Percentiles rank a stretch among this genome's conserved stretches.
These are phyloP conservation scores for Phenganax stokvisi DNA, from an alignment of 92 coral and sea anemone species.

Conservation along the genomic window DNA sequence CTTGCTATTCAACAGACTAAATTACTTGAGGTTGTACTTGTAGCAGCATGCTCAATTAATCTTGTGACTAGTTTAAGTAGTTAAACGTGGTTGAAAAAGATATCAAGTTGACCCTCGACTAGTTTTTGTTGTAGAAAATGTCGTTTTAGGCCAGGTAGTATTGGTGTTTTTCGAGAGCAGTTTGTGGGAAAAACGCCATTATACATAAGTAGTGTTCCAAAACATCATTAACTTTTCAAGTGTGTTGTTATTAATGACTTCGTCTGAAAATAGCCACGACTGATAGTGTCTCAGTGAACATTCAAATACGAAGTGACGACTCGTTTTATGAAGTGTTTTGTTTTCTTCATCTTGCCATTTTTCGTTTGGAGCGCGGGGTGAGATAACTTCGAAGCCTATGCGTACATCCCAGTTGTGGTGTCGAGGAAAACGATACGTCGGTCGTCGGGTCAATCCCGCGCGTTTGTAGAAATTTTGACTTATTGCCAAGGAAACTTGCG, in stretches of 20 bases:
- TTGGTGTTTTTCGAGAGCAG: neutral
- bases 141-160: neutral
- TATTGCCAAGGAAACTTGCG: constrained; percentile 1
- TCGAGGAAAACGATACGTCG: neutral
- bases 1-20: too few species aligned
- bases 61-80: too few species aligned
- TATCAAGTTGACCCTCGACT: neutral
- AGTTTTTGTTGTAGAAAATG: neutral
- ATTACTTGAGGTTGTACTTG: too few species aligned
- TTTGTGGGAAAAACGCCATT: neutral
- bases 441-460: neutral
- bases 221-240: neutral
- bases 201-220: neutral
- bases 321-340: constrained; percentile 2
- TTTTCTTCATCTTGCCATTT: neutral
- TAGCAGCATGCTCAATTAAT: too few species aligned
- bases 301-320: neutral
- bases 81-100: too few species aligned
- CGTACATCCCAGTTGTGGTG: neutral
- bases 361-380: neutral
- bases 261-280: neutral
- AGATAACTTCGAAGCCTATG: neutral
- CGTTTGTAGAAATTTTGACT: neutral
- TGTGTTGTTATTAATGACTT: constrained; percentile 1
- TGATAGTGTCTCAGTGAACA: constrained; percentile 4